These are phyloP conservation scores for Agrotis ipsilon DNA, from an alignment of 2,888 invertebrate species.

Conservation along the genomic window DNA sequence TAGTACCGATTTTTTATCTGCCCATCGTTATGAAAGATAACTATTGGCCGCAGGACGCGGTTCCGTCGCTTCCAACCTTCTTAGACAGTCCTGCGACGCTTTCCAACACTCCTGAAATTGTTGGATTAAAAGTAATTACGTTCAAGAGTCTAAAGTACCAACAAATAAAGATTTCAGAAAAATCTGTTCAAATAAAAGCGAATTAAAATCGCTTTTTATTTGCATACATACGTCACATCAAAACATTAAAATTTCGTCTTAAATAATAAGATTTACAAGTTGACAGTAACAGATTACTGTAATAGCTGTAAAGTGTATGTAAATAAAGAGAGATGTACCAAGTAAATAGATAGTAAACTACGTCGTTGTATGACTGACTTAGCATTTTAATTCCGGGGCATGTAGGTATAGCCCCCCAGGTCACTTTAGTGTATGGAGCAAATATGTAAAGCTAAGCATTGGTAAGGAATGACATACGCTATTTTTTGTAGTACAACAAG, in stretches of 20 bases:
- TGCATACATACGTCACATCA: conserved; percentile 16
- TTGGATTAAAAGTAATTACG: conserved; percentile 3
- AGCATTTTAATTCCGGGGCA: conserved; percentile 6
- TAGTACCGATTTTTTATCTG: too few relatives aligned
- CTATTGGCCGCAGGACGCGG: too few relatives aligned
- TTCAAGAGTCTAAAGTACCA: neutral
- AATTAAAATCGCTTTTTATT: conserved; percentile 7
- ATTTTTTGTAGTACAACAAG: too few relatives aligned
- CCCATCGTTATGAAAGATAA: too few relatives aligned
- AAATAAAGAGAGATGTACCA: conserved; percentile 4
- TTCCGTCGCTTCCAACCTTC: too few relatives aligned
- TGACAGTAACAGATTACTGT: conserved; percentile 42
- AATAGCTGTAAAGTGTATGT: conserved; percentile 22
- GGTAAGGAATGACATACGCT: too few relatives aligned
- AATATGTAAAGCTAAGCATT: neutral
- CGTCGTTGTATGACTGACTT: conserved; percentile 1
- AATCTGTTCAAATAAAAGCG: conserved; percentile 16
- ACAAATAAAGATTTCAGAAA: conserved; percentile 8
- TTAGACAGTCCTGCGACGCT: neutral
- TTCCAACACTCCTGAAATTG: neutral
- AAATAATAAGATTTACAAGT: conserved; percentile 44
- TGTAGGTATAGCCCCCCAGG: neutral
- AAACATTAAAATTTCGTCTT: conserved; percentile 20
- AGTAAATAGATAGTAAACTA: conserved; percentile 13
- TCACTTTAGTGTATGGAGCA: neutral